A percentile compares a stretch with the other conserved stretches of the same genome.
These are phyloP conservation scores for Micromesistius poutassou DNA, from an alignment of 2,797 vertebrate genomes.

Conservation along the genomic window DNA sequence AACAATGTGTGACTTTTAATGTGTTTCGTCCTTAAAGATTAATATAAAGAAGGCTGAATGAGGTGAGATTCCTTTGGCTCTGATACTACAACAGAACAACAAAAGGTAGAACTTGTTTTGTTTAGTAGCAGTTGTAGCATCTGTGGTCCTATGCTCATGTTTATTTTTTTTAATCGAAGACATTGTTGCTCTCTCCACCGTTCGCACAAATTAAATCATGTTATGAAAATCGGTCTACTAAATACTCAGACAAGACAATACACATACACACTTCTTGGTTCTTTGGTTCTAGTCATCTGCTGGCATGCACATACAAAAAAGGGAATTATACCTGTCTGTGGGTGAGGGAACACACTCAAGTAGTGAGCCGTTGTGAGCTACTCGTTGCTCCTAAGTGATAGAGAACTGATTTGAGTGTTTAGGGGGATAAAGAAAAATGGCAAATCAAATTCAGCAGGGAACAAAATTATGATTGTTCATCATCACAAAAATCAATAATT, in stretches of 20 bases:
- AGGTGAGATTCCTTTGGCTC: not conserved
- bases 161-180: not conserved
- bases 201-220: not conserved
- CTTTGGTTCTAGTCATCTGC: not conserved
- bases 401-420: not conserved
- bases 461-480: slow-evolving; percentile 48
- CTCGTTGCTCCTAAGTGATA: not conserved
- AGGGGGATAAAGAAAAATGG: slow-evolving; percentile 4
- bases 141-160: not conserved
- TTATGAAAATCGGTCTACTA: not conserved
- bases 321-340: not conserved
- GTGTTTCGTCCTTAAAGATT: slow-evolving; percentile 68
- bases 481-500: not conserved
- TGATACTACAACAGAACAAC: not conserved
- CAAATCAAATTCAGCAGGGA: slow-evolving; percentile 31
- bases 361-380: not conserved
- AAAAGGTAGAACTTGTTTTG: not conserved
- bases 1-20: slow-evolving; percentile 57
- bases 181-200: not conserved
- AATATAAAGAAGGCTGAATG: slow-evolving; percentile 54
- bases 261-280: not conserved
- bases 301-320: not conserved
- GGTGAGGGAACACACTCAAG: not conserved
- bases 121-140: not conserved
- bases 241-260: not conserved